Evolutionary conservation across 92 coral and sea anemone species (phyloP).

Genomic region (Chrysogorgia sp.): DNA sequence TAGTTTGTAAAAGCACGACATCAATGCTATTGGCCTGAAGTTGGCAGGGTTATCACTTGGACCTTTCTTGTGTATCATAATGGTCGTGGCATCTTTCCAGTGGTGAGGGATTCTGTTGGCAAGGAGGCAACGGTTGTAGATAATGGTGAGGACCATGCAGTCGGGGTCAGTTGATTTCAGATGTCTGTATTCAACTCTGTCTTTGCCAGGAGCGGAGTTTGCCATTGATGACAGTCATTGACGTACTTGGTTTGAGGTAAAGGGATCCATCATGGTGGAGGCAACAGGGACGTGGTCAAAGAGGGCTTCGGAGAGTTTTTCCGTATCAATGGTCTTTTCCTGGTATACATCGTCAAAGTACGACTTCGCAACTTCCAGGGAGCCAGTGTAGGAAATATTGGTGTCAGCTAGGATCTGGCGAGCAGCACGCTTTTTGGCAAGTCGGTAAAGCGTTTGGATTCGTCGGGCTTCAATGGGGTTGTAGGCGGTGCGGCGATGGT

Average conservation of each 20-base stretch:
- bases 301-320: background rate
- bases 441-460: background rate
- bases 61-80: slow-evolving; percentile 26
- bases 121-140: background rate
- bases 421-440: slow-evolving; percentile 17
- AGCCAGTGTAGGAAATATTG: background rate
- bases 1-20: slow-evolving; percentile 23
- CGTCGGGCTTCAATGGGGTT: background rate
- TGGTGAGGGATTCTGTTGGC: background rate
- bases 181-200: slow-evolving; percentile 11
- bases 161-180: background rate
- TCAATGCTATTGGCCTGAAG: slow-evolving; percentile 20
- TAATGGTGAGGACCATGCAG: background rate
- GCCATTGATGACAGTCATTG: background rate
- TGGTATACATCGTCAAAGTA: background rate
- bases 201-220: slow-evolving; percentile 23
- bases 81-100: slow-evolving; percentile 4
- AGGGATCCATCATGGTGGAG: background rate
- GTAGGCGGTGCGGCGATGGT: background rate
- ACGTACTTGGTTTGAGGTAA: background rate
- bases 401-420: background rate
- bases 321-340: background rate
- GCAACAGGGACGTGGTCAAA: background rate
- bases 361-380: background rate
- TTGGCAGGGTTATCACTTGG: background rate